Evolutionary conservation across 2,113 vertebrate species (phyloP).

Genomic region (Willisornis vidua): DNA sequence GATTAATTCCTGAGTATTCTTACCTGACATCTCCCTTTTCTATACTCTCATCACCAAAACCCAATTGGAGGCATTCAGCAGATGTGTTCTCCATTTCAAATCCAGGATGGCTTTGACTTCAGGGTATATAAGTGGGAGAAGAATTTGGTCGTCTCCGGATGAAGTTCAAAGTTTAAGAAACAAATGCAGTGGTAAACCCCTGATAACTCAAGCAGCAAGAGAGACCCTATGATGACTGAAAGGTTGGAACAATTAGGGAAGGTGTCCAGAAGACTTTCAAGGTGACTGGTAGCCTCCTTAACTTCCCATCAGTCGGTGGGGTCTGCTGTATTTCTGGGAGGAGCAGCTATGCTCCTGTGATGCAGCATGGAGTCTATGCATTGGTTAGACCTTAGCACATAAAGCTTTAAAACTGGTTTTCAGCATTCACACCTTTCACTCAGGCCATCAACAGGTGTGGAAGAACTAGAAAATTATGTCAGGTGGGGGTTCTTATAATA

Average conservation of each 20-base stretch:
- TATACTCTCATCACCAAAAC: not conserved
- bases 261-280: not conserved
- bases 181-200: not conserved
- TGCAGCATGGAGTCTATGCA: not conserved
- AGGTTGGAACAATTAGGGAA: not conserved
- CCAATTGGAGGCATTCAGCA: not conserved
- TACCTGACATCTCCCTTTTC: not conserved
- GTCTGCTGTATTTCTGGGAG: fast-evolving
- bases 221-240: not conserved
- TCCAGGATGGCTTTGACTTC: not conserved
- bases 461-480: not conserved
- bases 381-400: not conserved
- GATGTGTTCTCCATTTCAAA: not conserved
- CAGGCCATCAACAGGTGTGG: not conserved
- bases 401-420: not conserved
- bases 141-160: not conserved
- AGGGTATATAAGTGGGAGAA: not conserved
- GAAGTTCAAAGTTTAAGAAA: not conserved
- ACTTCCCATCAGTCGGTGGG: not conserved
- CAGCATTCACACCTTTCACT: not conserved
- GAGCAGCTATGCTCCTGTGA: not conserved
- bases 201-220: not conserved
- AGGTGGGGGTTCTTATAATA: not conserved
- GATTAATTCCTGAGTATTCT: not conserved
- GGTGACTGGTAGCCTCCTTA: not conserved